Evolutionary conservation across 2,888 invertebrate genomes (phyloP), one percentile per base, ranked within the genome.

Genomic region (Nowickia ferox): DNA sequence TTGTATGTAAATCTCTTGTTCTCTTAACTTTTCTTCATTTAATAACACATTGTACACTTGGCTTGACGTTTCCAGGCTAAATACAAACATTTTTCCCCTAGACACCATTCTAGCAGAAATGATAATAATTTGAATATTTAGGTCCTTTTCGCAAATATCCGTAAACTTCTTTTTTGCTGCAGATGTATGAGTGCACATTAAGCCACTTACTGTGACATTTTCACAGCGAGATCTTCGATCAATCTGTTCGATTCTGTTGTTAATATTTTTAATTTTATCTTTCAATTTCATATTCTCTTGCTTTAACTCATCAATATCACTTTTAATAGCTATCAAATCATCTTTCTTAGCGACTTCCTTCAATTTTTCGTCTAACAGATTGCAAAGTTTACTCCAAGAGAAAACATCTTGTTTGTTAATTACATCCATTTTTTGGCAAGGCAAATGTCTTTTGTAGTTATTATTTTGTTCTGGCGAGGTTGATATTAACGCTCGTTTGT

Each of bases 351-450:
- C 40, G 40, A 59, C 72, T n/a, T 72, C 48, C 46, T 59, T 59
- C 19, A 48, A 59, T 38, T 72, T 72, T 1, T 55, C 72, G 10
- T 72, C 72, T 15, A 72, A 44, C 9, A 72, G 38, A 13, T 11
- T 44, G 17, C 63, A 75, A 5, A 75, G 38, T 22, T 75, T 75
- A 19, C 17, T 63, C 51, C 48, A 63, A 15, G 51, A 75, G 46
- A 40, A 68, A 48, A 51, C 51, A 17, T 53, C 40, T 38, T 69
- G 53, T 10, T 48, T 9, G 15, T 48, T 38, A n/a, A 11, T 13
- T 44, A 3, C n/a, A 63, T n/a, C 9, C 42, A 44, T 63, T 17
- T 42, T 17, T 19, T 42, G 42, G 42, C 11, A n/a, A 63, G 15
- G 6, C 9, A 61, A 17, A 17, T 8, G 63, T 46, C 13, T 46